Base-by-base conservation (phyloP, 37 sponge, comb jelly and placozoan species). In the Ephydatia muelleri region DNA sequence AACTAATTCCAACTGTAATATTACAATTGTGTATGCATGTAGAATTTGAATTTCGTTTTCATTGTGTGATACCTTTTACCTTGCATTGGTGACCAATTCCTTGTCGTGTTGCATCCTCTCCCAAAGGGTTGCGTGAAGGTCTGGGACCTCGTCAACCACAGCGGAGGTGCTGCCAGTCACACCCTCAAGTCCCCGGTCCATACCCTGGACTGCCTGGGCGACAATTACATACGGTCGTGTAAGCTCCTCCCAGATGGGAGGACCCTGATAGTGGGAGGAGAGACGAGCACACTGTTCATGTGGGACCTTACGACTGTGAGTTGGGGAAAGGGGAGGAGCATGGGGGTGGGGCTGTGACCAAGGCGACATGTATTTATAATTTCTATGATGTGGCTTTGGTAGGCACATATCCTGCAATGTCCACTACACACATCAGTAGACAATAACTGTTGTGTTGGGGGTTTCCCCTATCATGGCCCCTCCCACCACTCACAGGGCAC, bases 191-290 rank as follows among this genome's bases (percentile, higher is more conserved):
- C 81, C 11, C 95, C 97, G 3, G 79, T 90, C 30, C 91, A 92
- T 68, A 69, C 75, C 21, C 85, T 97, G 39, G 97, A 97, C 31
- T 94, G 95, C 36, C 89, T 97, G 14, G 95, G 88, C 36, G 99
- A 98, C 71, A 98, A 93, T 84, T 98, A 98, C 77, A 96, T 98
- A 23, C 81, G 99, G 12, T 96, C 95, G 32, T 95, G 96, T 73
- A 98, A 98, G 89, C 88, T 98, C 65, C 84, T 98, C 5, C 97
- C 99, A 1, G 99, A 98, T 77, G 95, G 99, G 0, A 43, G 91
- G 65, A 89, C 93, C 5, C 85, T 98, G 64, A 83, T 98, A 26
- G 99, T 98, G 25, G 97, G 99, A 25, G 99, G 99, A 49, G 99
- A 98, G 76, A 92, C 97, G 5, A 92, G 88, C 75, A 96, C 95